Percentiles rank a stretch among this genome's conserved stretches.
These are phyloP conservation scores for Bubalus kerabau DNA, from an alignment of 2,113 vertebrate species.

Conservation along the genomic window DNA sequence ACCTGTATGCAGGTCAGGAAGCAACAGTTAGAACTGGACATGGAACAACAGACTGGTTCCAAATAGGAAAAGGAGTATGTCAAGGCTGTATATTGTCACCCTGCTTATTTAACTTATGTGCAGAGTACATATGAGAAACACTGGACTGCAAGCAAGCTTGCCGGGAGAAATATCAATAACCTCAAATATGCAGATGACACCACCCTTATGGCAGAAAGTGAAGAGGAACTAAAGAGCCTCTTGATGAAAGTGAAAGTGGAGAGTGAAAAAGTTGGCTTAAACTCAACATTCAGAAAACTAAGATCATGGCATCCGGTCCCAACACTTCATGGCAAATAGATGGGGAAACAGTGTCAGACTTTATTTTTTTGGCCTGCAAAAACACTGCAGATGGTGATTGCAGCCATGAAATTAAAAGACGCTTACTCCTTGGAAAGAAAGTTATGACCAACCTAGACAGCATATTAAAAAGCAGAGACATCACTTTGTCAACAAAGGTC, in stretches of 20 bases:
- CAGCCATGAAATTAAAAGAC: not conserved
- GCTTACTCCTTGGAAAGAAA: not conserved
- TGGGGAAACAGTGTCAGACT: not conserved
- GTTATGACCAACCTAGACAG: not conserved
- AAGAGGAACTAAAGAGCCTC: not conserved
- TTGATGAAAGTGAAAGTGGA: not conserved
- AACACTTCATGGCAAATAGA: not conserved
- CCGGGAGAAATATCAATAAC: not conserved
- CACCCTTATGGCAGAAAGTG: not conserved
- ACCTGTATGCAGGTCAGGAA: not conserved
- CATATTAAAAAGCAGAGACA: not conserved
- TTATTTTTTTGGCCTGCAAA: accelerated
- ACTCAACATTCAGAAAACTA: not conserved
- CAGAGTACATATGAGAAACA: not conserved
- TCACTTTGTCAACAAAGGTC: not conserved
- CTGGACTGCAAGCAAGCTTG: not conserved
- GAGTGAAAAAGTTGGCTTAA: not conserved
- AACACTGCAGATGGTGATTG: not conserved
- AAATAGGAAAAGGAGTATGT: not conserved
- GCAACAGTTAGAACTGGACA: not conserved
- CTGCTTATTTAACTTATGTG: not conserved
- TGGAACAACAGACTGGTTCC: not conserved
- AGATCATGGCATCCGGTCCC: not conserved
- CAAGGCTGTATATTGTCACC: not conserved
- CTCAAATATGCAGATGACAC: not conserved